phyloP scores from a whole-genome alignment of 1,140 invertebrate genomes.

The Philotrypesis tridentata region DNA sequence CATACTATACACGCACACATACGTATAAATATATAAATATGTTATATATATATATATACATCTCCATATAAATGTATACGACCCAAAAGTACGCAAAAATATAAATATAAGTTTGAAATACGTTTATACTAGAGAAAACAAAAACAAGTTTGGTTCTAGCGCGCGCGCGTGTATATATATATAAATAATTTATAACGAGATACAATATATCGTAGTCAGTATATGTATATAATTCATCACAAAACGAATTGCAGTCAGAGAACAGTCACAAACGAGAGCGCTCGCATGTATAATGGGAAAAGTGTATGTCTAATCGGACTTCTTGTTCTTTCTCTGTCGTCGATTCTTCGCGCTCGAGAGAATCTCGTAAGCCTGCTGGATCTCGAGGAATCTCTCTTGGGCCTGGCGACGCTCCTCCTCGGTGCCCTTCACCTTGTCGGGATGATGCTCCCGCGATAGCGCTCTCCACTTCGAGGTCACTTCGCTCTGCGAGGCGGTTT shows the following conservation, averaged over 20 bases:
- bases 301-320: conserved; percentile 64
- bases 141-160: conserved; percentile 38
- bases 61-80: background rate
- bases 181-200: conserved; percentile 28
- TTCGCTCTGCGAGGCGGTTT: conserved; percentile 86
- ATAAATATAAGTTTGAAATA: conserved; percentile 32
- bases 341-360: conserved; percentile 88
- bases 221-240: conserved; percentile 32
- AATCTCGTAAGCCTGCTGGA: conserved; percentile 93
- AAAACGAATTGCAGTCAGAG: too few species aligned
- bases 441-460: conserved; percentile 92
- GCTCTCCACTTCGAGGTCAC: conserved; percentile 87
- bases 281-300: background rate
- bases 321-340: conserved; percentile 82
- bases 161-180: background rate
- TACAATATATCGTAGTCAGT: conserved; percentile 14
- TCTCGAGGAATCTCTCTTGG: conserved; percentile 93
- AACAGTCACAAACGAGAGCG: too few species aligned
- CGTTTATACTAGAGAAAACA: conserved; percentile 33
- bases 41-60: too few species aligned
- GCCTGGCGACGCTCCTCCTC: conserved; percentile 77
- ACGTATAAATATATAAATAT: background rate
- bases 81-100: background rate
- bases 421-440: conserved; percentile 90
- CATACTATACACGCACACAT: background rate